Conservation (phyloP, 1,140 invertebrate species). For the Oppia nitens region DNA sequence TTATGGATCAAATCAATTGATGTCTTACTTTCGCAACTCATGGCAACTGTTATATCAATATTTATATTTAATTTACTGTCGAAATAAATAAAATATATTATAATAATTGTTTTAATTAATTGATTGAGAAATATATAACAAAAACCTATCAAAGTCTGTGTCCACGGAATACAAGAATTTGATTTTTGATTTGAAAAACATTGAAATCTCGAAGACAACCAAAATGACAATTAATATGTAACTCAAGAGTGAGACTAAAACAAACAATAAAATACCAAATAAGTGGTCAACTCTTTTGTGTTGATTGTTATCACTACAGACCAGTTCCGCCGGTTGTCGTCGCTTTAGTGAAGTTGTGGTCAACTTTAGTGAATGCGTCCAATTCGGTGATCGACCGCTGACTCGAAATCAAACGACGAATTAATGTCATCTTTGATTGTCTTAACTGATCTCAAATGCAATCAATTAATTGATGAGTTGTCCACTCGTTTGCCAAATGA, state of each 20-base stretch:
- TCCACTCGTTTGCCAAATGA: too few relatives aligned
- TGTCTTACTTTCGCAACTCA: slow-evolving; percentile 58
- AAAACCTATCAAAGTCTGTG: slow-evolving; percentile 49
- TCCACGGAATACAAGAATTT: slow-evolving; percentile 77
- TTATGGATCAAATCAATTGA: slow-evolving; percentile 4
- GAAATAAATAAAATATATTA: slow-evolving; percentile 18
- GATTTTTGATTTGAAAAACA: slow-evolving; percentile 62
- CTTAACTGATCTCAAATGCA: neutral
- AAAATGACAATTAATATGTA: slow-evolving; percentile 58
- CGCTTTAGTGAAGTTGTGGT: slow-evolving; percentile 61
- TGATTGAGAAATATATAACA: slow-evolving; percentile 14
- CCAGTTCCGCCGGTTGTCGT: slow-evolving; percentile 62
- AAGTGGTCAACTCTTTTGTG: neutral
- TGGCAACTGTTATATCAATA: slow-evolving; percentile 82
- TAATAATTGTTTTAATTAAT: slow-evolving; percentile 8
- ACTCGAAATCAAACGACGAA: neutral
- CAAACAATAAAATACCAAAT: neutral
- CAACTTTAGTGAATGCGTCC: slow-evolving; percentile 76
- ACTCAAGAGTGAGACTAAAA: slow-evolving; percentile 57
- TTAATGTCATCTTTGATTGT: neutral
- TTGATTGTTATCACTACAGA: slow-evolving; percentile 23
- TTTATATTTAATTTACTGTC: slow-evolving; percentile 69
- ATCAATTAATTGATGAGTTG: neutral
- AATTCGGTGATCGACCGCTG: slow-evolving; percentile 34
- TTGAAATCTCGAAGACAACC: slow-evolving; percentile 61